phyloP scores from a whole-genome alignment of 1,140 invertebrate species.

The Leptinotarsa undecemlineata region DNA sequence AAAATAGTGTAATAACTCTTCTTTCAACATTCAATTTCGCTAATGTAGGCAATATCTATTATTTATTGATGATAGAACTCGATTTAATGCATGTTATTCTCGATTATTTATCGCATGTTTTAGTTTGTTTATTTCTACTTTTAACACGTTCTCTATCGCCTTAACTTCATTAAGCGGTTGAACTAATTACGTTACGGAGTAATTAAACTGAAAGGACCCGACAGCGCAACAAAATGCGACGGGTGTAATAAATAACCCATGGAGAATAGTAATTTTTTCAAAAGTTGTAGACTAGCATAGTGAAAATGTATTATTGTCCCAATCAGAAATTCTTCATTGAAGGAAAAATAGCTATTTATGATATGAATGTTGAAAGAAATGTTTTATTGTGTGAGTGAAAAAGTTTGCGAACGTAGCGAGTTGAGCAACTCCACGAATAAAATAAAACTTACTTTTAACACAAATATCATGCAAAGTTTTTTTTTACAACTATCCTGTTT shows the following conservation, averaged over 20 bases:
- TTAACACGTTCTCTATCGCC: slow-evolving; percentile 23
- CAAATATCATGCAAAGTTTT: too few species aligned
- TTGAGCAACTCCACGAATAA: too few species aligned
- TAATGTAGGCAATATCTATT: slow-evolving; percentile 29
- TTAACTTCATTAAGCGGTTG: slow-evolving; percentile 12
- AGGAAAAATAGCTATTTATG: too few species aligned
- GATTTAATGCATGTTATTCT: slow-evolving; percentile 9
- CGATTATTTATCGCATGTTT: slow-evolving; percentile 18
- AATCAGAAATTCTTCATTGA: too few species aligned
- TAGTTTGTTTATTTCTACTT: slow-evolving; percentile 19
- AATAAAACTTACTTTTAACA: too few species aligned
- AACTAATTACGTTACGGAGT: slow-evolving; percentile 18
- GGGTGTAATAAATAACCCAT: not conserved
- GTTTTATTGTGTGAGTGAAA: too few species aligned
- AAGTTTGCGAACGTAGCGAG: too few species aligned
- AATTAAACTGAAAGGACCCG: slow-evolving; percentile 19
- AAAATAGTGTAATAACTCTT: not conserved
- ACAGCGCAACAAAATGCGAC: slow-evolving; percentile 4
- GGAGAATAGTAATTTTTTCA: not conserved
- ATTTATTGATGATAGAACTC: slow-evolving; percentile 18
- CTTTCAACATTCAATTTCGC: not conserved
- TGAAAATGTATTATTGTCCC: too few species aligned
- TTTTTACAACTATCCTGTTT: too few species aligned
- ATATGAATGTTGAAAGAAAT: too few species aligned
- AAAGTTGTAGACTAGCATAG: not conserved